Evolutionary conservation across 1,140 invertebrate species (phyloP).

Genomic region (Sycophila sp.): DNA sequence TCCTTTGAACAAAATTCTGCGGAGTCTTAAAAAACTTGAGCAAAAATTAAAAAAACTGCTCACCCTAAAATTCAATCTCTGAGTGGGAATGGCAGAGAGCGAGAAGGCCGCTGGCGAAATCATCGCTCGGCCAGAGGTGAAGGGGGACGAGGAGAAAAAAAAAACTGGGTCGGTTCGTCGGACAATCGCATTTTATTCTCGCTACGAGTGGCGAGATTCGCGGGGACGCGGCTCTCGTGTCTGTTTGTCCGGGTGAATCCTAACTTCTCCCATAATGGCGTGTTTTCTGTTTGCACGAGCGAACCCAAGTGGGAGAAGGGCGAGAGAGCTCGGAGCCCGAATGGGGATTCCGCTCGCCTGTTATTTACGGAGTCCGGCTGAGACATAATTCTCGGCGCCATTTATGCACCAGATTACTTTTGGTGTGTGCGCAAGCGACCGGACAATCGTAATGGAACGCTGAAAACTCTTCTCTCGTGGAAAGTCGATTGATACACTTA

Average conservation of each 20-base stretch:
- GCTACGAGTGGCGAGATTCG: too few relatives aligned
- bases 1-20: too few relatives aligned
- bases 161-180: too few relatives aligned
- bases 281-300: slow-evolving; percentile 48
- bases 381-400: slow-evolving; percentile 27
- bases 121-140: too few relatives aligned
- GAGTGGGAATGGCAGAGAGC: slow-evolving; percentile 4
- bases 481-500: slow-evolving; percentile 12
- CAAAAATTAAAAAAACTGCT: too few relatives aligned
- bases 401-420: slow-evolving; percentile 27
- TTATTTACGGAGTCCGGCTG: slow-evolving; percentile 7
- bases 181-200: too few relatives aligned
- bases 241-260: slow-evolving; percentile 46
- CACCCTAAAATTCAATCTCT: slow-evolving; percentile 29
- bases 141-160: neutral
- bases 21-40: neutral
- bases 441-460: neutral
- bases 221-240: slow-evolving; percentile 12
- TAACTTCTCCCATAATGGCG: slow-evolving; percentile 46
- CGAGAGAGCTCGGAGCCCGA: neutral
- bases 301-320: neutral
- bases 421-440: neutral
- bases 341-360: neutral
- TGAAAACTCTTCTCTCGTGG: too few relatives aligned
- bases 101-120: too few relatives aligned